Conservation (phyloP, 1,140 invertebrate species). For the Tigriopus japonicus region DNA sequence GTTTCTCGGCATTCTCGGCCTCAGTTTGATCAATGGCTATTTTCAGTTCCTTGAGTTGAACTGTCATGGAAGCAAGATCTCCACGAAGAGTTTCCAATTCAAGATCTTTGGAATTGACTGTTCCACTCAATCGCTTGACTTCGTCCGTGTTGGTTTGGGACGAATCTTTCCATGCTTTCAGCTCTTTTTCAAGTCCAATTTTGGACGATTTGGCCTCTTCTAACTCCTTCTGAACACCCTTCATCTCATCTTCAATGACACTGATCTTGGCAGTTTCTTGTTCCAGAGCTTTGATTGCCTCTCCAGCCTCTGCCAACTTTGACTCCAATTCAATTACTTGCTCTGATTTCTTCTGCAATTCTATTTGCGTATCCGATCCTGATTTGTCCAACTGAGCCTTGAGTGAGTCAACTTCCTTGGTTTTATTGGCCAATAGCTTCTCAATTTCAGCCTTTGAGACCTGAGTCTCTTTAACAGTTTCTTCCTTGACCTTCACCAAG, state of each 20-base stretch:
- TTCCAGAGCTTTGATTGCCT: background rate
- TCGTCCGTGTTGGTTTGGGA: constrained; percentile 2
- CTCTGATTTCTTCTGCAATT: background rate
- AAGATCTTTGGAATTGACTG: constrained; percentile 1
- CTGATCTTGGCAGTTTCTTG: background rate
- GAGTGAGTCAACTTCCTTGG: background rate
- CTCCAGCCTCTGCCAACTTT: background rate
- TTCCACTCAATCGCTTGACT: constrained; percentile 6
- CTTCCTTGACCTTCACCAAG: background rate
- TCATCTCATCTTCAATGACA: background rate
- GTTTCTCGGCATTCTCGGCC: background rate
- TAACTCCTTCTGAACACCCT: background rate
- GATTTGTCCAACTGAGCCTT: background rate
- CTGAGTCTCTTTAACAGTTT: background rate
- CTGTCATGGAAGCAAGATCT: background rate
- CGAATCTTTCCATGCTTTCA: background rate
- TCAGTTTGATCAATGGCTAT: constrained; percentile 2
- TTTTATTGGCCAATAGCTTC: background rate
- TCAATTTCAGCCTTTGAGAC: background rate
- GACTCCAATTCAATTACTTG: background rate
- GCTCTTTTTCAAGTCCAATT: constrained; percentile 1
- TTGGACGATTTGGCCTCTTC: background rate
- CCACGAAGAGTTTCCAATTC: background rate
- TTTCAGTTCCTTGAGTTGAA: constrained; percentile 1
- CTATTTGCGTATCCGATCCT: background rate